Evolutionary conservation across 2,888 invertebrate genomes (phyloP).

Genomic region (Sussaba pulchella): DNA sequence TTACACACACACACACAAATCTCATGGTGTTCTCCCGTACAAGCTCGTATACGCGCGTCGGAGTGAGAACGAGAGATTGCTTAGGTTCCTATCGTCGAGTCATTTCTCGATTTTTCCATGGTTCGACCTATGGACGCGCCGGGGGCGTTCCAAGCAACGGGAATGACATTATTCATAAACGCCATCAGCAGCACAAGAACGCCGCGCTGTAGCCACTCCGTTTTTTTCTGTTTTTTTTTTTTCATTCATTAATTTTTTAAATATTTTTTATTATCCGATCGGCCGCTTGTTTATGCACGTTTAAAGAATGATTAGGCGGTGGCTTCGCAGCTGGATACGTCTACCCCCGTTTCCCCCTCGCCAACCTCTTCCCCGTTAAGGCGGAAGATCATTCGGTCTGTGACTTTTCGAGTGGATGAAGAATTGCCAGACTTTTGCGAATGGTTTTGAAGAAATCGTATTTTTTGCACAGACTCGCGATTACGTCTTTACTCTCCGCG

Average conservation of each 20-base stretch:
- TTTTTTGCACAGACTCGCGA: too few relatives aligned
- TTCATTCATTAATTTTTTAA: too few relatives aligned
- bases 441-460: too few relatives aligned
- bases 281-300: slow-evolving; percentile 83
- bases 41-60: too few relatives aligned
- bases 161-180: slow-evolving; percentile 83
- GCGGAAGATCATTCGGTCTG: too few relatives aligned
- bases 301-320: slow-evolving; percentile 84
- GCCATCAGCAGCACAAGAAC: slow-evolving; percentile 62
- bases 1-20: slow-evolving; percentile 23
- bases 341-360: slow-evolving; percentile 70
- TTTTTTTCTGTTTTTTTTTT: background rate
- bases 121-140: slow-evolving; percentile 51
- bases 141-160: slow-evolving; percentile 67
- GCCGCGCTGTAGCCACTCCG: slow-evolving; percentile 55
- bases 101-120: slow-evolving; percentile 63
- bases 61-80: slow-evolving; percentile 5
- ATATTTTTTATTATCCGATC: slow-evolving; percentile 61
- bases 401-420: too few relatives aligned
- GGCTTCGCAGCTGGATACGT: slow-evolving; percentile 80
- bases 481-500: background rate
- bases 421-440: too few relatives aligned
- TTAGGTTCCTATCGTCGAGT: slow-evolving; percentile 37
- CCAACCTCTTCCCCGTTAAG: slow-evolving; percentile 37
- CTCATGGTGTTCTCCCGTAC: slow-evolving; percentile 23